These are phyloP conservation scores for Orgyia antiqua DNA, from an alignment of 2,888 invertebrate genomes.

Conservation along the genomic window DNA sequence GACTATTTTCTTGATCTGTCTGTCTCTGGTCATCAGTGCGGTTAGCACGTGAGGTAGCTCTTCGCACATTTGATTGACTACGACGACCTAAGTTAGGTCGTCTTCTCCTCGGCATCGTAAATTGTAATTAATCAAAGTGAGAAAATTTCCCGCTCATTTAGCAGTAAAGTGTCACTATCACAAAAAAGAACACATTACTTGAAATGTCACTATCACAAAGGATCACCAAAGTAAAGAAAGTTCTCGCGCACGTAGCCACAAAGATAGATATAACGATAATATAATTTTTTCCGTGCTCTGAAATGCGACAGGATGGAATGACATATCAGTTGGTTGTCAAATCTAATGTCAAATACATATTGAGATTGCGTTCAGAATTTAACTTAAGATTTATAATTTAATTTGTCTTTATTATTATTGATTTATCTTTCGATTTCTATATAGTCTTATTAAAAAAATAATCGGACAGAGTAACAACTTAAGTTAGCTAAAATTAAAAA, in stretches of 20 bases:
- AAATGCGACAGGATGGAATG: conserved; percentile 9
- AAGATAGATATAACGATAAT: no score
- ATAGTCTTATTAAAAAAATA: no score
- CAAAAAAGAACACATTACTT: neutral
- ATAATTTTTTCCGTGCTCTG: neutral
- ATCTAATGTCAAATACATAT: conserved; percentile 6
- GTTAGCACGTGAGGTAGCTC: conserved; percentile 29
- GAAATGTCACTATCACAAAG: conserved; percentile 8
- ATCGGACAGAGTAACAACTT: no score
- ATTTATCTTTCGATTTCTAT: no score
- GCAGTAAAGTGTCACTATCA: conserved; percentile 1
- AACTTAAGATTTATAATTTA: no score
- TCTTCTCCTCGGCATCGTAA: conserved; percentile 25
- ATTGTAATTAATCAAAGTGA: neutral
- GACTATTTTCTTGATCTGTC: conserved; percentile 19
- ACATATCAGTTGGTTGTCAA: conserved; percentile 18
- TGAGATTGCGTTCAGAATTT: no score
- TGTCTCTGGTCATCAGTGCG: conserved; percentile 28
- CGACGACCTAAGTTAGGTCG: conserved; percentile 30
- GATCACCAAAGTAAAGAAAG: conserved; percentile 12
- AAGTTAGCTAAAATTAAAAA: no score
- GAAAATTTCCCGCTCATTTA: conserved; percentile 1
- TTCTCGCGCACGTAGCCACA: conserved; percentile 8
- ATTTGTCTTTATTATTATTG: no score
- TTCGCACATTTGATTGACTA: conserved; percentile 29